These are phyloP conservation scores for Margaritifera margaritifera DNA, from an alignment of 2,888 invertebrate genomes.

Conservation along the genomic window DNA sequence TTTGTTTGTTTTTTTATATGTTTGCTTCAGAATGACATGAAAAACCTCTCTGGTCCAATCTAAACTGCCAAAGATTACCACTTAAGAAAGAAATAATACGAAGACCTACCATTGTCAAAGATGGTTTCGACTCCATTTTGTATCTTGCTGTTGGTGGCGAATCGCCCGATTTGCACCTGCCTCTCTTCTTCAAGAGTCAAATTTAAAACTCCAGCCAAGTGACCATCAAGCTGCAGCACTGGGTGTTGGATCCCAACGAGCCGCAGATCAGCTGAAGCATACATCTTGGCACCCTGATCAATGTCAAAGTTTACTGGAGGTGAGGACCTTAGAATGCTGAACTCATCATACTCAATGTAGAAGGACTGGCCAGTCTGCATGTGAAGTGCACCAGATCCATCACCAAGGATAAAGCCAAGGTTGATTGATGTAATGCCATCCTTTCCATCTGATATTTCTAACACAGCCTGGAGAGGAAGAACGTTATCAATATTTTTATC, in stretches of 20 bases:
- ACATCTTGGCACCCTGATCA: constrained; percentile 39
- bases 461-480: constrained; percentile 36
- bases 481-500: too few relatives aligned
- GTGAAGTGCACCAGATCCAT: constrained; percentile 46
- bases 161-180: constrained; percentile 31
- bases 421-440: constrained; percentile 35
- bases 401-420: constrained; percentile 48
- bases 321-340: constrained; percentile 36
- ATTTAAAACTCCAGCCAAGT: constrained; percentile 54
- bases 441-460: constrained; percentile 40
- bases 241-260: constrained; percentile 44
- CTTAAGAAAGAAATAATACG: too few relatives aligned
- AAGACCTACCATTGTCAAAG: too few relatives aligned
- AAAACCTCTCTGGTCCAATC: too few relatives aligned
- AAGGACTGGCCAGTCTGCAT: constrained; percentile 38
- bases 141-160: constrained; percentile 47
- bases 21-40: too few relatives aligned
- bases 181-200: constrained; percentile 48
- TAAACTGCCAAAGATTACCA: too few relatives aligned
- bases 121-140: constrained; percentile 19
- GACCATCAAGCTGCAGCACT: constrained; percentile 43
- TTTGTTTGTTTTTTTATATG: too few relatives aligned
- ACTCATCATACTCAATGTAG: constrained; percentile 47
- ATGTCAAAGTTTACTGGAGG: constrained; percentile 55
- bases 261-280: constrained; percentile 47